A percentile compares a stretch with the other conserved stretches of the same genome.
Conservation (phyloP, 2,888 invertebrate species). For the Chaetoderma sp. region DNA sequence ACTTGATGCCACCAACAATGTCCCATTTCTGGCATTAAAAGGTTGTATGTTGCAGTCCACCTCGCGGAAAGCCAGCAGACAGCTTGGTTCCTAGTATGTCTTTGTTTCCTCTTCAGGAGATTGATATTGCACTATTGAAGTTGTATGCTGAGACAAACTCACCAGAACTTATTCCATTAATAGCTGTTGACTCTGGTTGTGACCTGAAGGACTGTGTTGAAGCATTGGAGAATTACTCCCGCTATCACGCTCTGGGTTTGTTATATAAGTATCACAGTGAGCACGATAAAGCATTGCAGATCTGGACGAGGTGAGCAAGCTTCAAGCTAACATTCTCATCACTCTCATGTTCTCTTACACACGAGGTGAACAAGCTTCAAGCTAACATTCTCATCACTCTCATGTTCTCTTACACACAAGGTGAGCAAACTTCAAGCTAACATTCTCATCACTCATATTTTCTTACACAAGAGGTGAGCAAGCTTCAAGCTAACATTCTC, state of each 20-base stretch:
- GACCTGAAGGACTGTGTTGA: conserved; percentile 69
- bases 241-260: conserved; percentile 69
- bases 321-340: background rate
- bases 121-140: conserved; percentile 70
- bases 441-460: too few relatives aligned
- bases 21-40: too few relatives aligned
- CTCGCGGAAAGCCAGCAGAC: too few relatives aligned
- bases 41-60: too few relatives aligned
- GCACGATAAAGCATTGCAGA: conserved; percentile 67
- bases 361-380: too few relatives aligned
- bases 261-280: conserved; percentile 68
- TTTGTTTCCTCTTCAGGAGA: conserved; percentile 66
- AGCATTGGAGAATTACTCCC: conserved; percentile 65
- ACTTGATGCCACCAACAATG: too few relatives aligned
- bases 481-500: too few relatives aligned
- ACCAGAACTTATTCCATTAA: conserved; percentile 60
- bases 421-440: too few relatives aligned
- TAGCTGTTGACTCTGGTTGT: conserved; percentile 59
- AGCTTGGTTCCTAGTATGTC: too few relatives aligned
- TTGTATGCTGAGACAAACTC: conserved; percentile 68
- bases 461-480: too few relatives aligned
- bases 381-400: too few relatives aligned
- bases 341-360: background rate
- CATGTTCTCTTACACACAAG: too few relatives aligned
- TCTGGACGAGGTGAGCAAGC: conserved; percentile 68